phyloP scores from a whole-genome alignment of 2,888 invertebrate genomes.

The Heterodera filipjevi region DNA sequence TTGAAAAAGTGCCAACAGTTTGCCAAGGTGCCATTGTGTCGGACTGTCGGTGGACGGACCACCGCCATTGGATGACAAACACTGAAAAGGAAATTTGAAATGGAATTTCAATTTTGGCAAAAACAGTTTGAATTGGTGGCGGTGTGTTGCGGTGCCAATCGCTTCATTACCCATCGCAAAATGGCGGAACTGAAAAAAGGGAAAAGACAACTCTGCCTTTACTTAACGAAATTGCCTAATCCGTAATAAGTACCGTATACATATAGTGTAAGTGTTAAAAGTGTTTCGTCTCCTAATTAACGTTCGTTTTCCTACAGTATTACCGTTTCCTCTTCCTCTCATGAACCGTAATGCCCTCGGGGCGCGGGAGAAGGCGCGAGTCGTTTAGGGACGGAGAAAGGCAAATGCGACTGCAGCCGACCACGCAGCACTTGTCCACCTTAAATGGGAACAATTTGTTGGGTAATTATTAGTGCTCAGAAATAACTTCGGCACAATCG shows the following conservation, averaged over 20 bases:
- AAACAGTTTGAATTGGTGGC: conserved; percentile 51
- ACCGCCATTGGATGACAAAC: conserved; percentile 63
- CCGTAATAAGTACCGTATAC: background rate
- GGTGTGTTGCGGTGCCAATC: conserved; percentile 47
- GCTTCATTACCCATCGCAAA: conserved; percentile 60
- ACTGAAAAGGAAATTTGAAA: conserved; percentile 29
- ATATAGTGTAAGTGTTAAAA: background rate
- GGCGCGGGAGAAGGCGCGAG: conserved; percentile 53
- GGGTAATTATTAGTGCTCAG: background rate
- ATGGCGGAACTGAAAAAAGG: conserved; percentile 52
- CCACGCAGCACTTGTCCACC: conserved; percentile 66
- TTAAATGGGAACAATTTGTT: background rate
- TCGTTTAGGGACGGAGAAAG: conserved; percentile 43
- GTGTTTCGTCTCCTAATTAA: no score
- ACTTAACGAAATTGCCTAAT: no score
- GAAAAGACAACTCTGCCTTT: no score
- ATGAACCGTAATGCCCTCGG: conserved; percentile 53
- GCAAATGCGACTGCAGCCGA: conserved; percentile 58
- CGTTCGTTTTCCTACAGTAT: no score
- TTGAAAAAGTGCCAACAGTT: conserved; percentile 47
- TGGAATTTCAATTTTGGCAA: background rate
- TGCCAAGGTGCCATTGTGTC: conserved; percentile 62
- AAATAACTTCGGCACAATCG: conserved; percentile 60
- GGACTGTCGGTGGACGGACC: conserved; percentile 55
- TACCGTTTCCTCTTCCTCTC: conserved; percentile 59